These are phyloP conservation scores for Apis dorsata DNA, from an alignment of 1,140 invertebrate species.

Conservation along the genomic window DNA sequence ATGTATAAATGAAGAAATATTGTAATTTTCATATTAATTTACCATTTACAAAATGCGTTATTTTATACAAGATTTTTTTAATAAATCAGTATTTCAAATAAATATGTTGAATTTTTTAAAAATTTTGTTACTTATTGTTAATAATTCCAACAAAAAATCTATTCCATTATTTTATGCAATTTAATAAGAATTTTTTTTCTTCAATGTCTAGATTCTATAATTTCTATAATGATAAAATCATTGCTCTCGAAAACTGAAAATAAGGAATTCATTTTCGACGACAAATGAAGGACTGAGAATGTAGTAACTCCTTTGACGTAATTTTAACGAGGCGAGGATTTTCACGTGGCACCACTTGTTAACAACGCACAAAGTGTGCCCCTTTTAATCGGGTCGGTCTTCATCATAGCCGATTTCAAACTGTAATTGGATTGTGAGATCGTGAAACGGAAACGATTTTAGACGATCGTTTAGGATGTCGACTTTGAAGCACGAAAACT, in stretches of 20 bases:
- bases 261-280: constrained; percentile 28
- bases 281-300: background rate
- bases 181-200: background rate
- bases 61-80: too few species aligned
- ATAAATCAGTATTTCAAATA: too few species aligned
- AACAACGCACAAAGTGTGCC: constrained; percentile 25
- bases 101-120: too few species aligned
- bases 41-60: too few species aligned
- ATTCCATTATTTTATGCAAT: background rate
- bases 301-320: constrained; percentile 19
- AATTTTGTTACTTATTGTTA: background rate
- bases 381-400: constrained; percentile 14
- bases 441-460: constrained; percentile 25
- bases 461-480: background rate
- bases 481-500: constrained; percentile 12
- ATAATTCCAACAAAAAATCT: background rate
- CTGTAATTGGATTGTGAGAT: constrained; percentile 29
- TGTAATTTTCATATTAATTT: too few species aligned
- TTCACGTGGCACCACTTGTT: constrained; percentile 16
- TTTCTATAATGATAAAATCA: too few species aligned
- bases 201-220: background rate
- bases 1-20: too few species aligned
- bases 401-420: background rate
- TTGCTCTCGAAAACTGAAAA: background rate
- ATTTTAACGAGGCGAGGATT: constrained; percentile 31